Conservation (phyloP, 2,888 invertebrate species). For the Punctoribates punctum region DNA sequence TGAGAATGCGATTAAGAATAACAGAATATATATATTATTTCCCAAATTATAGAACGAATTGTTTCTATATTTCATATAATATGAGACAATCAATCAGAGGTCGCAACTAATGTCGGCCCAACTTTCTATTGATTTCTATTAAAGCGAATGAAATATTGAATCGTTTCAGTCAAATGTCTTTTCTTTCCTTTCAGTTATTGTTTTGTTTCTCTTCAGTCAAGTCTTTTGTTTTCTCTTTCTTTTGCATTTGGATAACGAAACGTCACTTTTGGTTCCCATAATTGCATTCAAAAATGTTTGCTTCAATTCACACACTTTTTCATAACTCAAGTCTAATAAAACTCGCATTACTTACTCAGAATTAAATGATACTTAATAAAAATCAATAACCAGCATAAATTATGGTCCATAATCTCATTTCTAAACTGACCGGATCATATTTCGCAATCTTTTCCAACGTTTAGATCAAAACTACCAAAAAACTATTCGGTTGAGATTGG, state of each 20-base stretch:
- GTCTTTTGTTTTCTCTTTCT: neutral
- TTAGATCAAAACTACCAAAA: no score
- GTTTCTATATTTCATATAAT: neutral
- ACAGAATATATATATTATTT: neutral
- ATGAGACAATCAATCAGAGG: conserved; percentile 16
- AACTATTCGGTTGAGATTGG: no score
- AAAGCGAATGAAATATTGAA: conserved; percentile 10
- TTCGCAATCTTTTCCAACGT: neutral
- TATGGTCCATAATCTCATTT: no score
- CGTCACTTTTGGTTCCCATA: neutral
- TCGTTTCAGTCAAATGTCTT: conserved; percentile 6
- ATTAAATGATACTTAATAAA: conserved; percentile 2
- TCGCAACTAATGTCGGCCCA: neutral
- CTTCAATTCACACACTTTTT: no score
- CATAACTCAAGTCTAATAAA: conserved; percentile 9
- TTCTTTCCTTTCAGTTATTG: neutral
- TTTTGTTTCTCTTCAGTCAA: conserved; percentile 11
- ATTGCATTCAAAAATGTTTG: conserved; percentile 1
- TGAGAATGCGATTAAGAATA: neutral
- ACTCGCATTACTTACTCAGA: neutral
- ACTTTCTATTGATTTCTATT: conserved; percentile 13
- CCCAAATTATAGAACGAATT: neutral
- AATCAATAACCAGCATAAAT: neutral
- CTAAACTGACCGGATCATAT: neutral
- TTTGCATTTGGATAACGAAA: neutral